A percentile compares a stretch with the other conserved stretches of the same genome.
These are phyloP conservation scores for Cephalopterus ornatus DNA, from an alignment of 2,113 vertebrate genomes.

Conservation along the genomic window DNA sequence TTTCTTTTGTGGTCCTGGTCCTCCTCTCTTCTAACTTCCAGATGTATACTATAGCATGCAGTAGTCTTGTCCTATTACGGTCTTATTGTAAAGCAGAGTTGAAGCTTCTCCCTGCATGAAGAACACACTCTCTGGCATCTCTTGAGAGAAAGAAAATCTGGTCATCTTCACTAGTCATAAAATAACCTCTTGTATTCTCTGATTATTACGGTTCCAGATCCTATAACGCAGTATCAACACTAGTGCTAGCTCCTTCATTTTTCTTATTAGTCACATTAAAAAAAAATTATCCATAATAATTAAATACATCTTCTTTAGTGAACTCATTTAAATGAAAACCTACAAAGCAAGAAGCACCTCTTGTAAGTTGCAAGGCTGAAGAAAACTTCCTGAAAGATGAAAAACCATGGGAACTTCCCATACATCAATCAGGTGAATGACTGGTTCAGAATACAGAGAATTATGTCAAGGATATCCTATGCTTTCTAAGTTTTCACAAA, in stretches of 20 bases:
- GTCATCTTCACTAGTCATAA: background rate
- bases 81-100: background rate
- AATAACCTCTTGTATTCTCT: background rate
- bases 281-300: background rate
- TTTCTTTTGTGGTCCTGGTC: background rate
- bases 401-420: background rate
- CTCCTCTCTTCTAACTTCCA: background rate
- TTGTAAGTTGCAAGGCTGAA: background rate
- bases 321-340: background rate
- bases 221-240: background rate
- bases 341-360: background rate
- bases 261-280: background rate
- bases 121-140: background rate
- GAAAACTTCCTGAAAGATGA: background rate
- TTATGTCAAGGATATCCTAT: background rate
- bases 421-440: background rate
- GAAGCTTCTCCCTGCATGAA: background rate
- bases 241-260: background rate
- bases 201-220: background rate
- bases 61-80: background rate
- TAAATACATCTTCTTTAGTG: background rate
- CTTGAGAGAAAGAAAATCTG: background rate
- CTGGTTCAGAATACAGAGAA: background rate
- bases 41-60: background rate
- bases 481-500: background rate